Evolutionary conservation across 1,140 invertebrate species (phyloP).

Genomic region (Bemisia tabaci): DNA sequence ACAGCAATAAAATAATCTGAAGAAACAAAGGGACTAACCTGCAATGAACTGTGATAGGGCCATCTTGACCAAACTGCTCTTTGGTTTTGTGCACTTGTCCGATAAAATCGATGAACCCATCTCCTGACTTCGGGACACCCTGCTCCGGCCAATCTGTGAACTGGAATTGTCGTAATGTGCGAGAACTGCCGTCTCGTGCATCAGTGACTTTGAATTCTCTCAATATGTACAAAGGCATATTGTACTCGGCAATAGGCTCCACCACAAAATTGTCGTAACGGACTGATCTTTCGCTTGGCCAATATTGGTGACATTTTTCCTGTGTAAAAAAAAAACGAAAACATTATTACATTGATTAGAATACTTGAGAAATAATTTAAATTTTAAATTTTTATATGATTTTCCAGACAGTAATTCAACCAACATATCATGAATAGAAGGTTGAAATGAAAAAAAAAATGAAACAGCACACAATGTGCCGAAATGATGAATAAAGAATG

Average conservation of each 20-base stretch:
- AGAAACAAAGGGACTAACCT: conserved; percentile 37
- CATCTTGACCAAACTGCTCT: conserved; percentile 98
- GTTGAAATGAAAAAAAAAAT: too few relatives aligned
- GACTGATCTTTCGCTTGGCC: conserved; percentile 92
- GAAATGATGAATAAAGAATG: too few relatives aligned
- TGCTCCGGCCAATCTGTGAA: conserved; percentile 99
- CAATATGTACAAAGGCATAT: conserved; percentile 97
- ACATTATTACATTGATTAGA: background rate
- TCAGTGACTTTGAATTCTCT: conserved; percentile 97
- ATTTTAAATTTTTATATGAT: conserved; percentile 1
- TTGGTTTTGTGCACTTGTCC: conserved; percentile 99
- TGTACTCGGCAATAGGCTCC: conserved; percentile 97
- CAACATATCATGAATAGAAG: too few relatives aligned
- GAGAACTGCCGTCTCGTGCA: conserved; percentile 83
- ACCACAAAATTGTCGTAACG: conserved; percentile 95
- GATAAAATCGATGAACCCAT: conserved; percentile 96
- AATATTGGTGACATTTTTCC: conserved; percentile 98
- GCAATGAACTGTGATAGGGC: conserved; percentile 98
- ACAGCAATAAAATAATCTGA: background rate
- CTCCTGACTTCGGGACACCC: conserved; percentile 92
- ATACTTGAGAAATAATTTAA: conserved; percentile 11
- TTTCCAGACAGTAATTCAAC: too few relatives aligned
- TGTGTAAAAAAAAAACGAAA: conserved; percentile 29
- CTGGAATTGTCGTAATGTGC: conserved; percentile 96
- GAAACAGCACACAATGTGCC: too few relatives aligned